Evolutionary conservation across 1,140 invertebrate genomes (phyloP).

Genomic region (Dreissena rostriformis): DNA sequence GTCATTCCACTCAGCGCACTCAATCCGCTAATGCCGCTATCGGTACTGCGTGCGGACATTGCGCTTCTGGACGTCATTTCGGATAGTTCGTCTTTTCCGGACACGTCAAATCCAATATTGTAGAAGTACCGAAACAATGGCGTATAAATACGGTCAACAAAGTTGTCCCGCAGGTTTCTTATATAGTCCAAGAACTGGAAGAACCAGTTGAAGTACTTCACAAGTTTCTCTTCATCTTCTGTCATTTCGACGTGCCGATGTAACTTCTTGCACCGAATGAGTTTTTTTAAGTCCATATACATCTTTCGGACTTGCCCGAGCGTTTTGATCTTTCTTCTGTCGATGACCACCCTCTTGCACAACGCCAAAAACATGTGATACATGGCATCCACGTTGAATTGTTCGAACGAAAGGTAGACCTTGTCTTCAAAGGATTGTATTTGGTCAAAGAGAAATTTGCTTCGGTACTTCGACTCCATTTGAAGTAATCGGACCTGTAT

Average conservation of each 20-base stretch:
- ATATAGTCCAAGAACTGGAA: conserved; percentile 74
- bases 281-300: conserved; percentile 62
- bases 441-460: conserved; percentile 70
- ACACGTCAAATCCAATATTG: conserved; percentile 53
- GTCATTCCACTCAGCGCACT: conserved; percentile 58
- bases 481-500: conserved; percentile 68
- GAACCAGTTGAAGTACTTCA: conserved; percentile 77
- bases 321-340: conserved; percentile 63
- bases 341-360: conserved; percentile 58
- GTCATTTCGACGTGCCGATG: conserved; percentile 35
- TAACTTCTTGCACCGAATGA: conserved; percentile 60
- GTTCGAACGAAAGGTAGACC: conserved; percentile 67
- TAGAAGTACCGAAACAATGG: conserved; percentile 76
- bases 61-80: conserved; percentile 68
- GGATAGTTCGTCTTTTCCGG: conserved; percentile 59
- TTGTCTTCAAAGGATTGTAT: conserved; percentile 75
- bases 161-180: conserved; percentile 68
- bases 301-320: conserved; percentile 64
- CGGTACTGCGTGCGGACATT: conserved; percentile 59
- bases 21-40: conserved; percentile 57
- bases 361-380: conserved; percentile 66
- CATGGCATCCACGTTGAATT: conserved; percentile 70
- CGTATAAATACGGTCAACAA: conserved; percentile 72
- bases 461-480: conserved; percentile 69
- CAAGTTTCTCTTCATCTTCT: conserved; percentile 60